A percentile compares a stretch with the other conserved stretches of the same genome.
Conservation (phyloP, 2,113 vertebrate genomes). For the Harpagus bidentatus region DNA sequence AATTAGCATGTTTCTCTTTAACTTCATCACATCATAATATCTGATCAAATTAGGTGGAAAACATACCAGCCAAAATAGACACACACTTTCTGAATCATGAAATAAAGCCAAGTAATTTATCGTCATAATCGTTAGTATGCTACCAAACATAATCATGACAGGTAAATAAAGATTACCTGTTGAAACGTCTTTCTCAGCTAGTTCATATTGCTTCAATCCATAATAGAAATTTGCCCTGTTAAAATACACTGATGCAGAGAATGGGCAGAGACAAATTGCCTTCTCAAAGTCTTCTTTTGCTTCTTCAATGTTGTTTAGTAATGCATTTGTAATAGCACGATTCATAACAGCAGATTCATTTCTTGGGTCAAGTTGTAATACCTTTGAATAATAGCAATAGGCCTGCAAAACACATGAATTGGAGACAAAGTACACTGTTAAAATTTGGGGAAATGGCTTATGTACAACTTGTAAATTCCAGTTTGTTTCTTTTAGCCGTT, state of each 20-base stretch:
- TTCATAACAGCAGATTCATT: conserved; percentile 75
- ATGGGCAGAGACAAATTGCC: conserved; percentile 62
- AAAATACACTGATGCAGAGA: conserved; percentile 70
- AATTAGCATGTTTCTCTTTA: neutral
- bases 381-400: conserved; percentile 71
- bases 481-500: neutral
- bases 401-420: conserved; percentile 65
- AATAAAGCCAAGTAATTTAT: neutral
- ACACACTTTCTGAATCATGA: neutral
- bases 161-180: conserved; percentile 58
- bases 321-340: conserved; percentile 70
- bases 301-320: conserved; percentile 70
- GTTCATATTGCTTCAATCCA: conserved; percentile 70
- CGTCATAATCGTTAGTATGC: neutral
- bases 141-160: neutral
- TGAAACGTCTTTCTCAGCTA: conserved; percentile 70
- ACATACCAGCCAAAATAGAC: neutral
- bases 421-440: neutral
- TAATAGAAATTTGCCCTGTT: conserved; percentile 71
- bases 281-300: conserved; percentile 75
- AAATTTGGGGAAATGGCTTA: neutral
- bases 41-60: neutral
- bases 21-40: neutral
- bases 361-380: conserved; percentile 67
- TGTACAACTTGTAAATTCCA: neutral